These are phyloP conservation scores for Halcyon badia DNA, from an alignment of 2,797 vertebrate species.

Conservation along the genomic window DNA sequence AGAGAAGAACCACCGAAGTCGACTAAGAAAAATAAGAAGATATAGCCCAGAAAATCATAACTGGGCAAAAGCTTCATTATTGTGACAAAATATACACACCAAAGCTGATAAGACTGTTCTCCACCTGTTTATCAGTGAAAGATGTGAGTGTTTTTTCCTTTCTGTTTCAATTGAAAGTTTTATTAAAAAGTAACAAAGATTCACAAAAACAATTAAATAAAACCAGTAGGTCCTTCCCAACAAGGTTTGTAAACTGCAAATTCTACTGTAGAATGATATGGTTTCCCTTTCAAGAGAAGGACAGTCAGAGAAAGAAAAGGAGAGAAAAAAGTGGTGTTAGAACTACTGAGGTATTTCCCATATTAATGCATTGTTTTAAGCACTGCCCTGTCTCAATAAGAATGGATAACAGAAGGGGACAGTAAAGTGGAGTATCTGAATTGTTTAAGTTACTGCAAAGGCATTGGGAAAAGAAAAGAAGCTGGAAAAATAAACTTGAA, in stretches of 20 bases:
- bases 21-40: neutral
- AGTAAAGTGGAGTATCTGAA: neutral
- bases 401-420: neutral
- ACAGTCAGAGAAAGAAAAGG: neutral
- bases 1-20: neutral
- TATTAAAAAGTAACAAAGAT: neutral
- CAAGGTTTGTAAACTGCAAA: neutral
- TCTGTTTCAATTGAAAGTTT: neutral
- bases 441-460: neutral
- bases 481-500: neutral
- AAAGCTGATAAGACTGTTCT: neutral
- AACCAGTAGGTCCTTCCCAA: neutral
- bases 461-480: neutral
- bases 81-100: neutral
- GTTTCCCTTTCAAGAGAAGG: neutral
- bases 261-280: neutral
- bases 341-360: neutral
- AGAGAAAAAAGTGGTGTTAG: neutral
- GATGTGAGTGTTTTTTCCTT: neutral
- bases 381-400: neutral
- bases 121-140: neutral
- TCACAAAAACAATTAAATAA: neutral
- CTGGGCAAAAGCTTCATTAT: neutral
- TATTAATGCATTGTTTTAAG: neutral
- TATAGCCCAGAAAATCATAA: neutral